Evolutionary conservation across 53 echinoderm and acorn worm genomes (phyloP), one percentile per base, ranked within the genome.

Genomic region (Patiria pectinifera): DNA sequence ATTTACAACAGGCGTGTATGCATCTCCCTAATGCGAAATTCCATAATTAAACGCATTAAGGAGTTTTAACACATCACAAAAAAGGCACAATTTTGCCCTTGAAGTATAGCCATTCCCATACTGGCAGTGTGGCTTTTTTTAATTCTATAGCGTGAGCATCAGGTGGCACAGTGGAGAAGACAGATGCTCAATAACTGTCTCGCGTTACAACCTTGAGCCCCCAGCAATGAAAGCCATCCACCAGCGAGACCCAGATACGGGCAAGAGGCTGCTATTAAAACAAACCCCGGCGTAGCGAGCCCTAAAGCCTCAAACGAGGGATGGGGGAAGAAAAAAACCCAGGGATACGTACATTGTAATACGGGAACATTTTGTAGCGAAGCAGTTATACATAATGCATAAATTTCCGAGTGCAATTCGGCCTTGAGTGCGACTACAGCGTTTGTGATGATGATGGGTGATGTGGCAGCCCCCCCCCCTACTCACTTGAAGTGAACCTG

Each of bases 141-240:
- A 11, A 15, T 45, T 79, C 21, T 11, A 76, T 45, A 46, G 80
- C 4, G 9, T 24, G 46, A 80, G 62, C 90, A 90, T 90, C 90
- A 90, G 90, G 90, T 90, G 90, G 90, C 77, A 45, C 15, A 72
- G 11, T 8, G 44, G 59, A 78, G 12, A 24, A 59, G 80, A 81
- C 69, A 81, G 69, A 80, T 90, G 47, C 90, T 90, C 80, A 81
- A 90, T 90, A 90, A 81, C 23, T 48, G 90, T 80, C 71, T 82
- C 35, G 35, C 88, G 44, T 78, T 77, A 49, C 49, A 75, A 86
- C 76, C 49, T 76, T 48, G 25, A 72, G 89, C 89, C 89, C 25
- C 45, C 15, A 89, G 89, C 89, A 58, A 89, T 62, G 86, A 78
- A 89, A 89, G 21, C 2, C 89, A 89, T 44, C 89, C 62, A 15